Conservation (phyloP, 2,113 vertebrate genomes). For the Phycodurus eques region DNA sequence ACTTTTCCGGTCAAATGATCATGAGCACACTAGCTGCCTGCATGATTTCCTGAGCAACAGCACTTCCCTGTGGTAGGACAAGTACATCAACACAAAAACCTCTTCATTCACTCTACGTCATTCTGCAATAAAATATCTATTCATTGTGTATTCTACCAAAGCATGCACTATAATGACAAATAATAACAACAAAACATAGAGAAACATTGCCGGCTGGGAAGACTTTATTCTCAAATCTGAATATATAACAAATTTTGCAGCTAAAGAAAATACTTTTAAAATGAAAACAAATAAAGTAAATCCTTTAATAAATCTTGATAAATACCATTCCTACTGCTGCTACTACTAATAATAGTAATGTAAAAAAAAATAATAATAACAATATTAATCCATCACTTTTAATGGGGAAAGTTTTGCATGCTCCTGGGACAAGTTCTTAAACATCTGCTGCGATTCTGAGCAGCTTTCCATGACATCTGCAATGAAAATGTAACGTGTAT, state of each 20-base stretch:
- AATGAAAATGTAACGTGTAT: slow-evolving; percentile 8
- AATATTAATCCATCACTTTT: background rate
- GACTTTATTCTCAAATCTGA: background rate
- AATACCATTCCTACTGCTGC: background rate
- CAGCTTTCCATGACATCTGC: slow-evolving; percentile 38
- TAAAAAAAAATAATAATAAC: background rate
- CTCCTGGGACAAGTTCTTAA: background rate
- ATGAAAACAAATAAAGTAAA: background rate
- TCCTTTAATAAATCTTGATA: background rate
- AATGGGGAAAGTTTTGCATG: background rate
- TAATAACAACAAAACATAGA: background rate
- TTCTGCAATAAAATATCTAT: background rate
- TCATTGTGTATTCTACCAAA: background rate
- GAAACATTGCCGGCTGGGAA: background rate
- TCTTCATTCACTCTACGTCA: background rate
- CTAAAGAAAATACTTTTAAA: background rate
- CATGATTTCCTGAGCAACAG: background rate
- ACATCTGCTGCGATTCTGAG: slow-evolving; percentile 5
- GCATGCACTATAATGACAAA: background rate
- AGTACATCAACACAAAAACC: background rate
- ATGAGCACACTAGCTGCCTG: background rate
- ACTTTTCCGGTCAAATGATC: background rate
- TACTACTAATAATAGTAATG: background rate
- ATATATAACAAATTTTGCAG: background rate
- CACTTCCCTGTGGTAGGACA: background rate